These are phyloP conservation scores for Channa striata DNA, from an alignment of 2,797 vertebrate genomes.

Conservation along the genomic window DNA sequence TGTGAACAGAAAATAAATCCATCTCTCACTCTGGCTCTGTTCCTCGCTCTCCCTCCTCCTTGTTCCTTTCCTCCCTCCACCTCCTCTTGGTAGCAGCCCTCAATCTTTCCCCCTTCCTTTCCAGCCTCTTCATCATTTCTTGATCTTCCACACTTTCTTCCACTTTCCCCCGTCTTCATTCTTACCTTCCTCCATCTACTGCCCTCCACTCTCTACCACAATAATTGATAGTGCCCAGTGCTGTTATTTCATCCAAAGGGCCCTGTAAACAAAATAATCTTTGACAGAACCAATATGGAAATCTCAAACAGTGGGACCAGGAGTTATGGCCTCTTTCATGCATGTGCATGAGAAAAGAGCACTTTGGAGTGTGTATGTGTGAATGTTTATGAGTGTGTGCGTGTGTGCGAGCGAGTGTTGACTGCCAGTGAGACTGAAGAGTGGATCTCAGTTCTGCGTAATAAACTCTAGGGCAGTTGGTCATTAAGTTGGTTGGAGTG, in stretches of 20 bases:
- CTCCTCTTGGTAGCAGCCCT: conserved; percentile 5
- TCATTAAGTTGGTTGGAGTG: conserved; percentile 72
- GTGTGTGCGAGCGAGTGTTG: conserved; percentile 16
- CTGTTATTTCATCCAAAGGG: conserved; percentile 84
- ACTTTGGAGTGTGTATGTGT: conserved; percentile 10
- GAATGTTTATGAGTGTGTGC: background rate
- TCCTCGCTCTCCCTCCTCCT: conserved; percentile 2
- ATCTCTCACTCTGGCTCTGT: conserved; percentile 26
- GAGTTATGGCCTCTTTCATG: conserved; percentile 73
- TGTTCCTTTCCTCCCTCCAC: conserved; percentile 1
- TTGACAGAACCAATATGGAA: conserved; percentile 86
- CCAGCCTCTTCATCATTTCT: conserved; percentile 16
- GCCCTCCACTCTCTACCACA: conserved; percentile 25
- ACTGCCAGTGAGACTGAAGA: conserved; percentile 47
- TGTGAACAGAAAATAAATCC: conserved; percentile 39
- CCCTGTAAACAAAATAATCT: conserved; percentile 84
- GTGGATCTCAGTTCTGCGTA: conserved; percentile 73
- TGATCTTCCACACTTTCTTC: conserved; percentile 22
- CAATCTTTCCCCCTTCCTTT: conserved; percentile 3
- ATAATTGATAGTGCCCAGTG: conserved; percentile 76
- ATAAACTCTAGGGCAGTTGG: conserved; percentile 79
- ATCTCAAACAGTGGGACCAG: conserved; percentile 65
- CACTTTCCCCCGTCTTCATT: conserved; percentile 6
- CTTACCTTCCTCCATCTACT: conserved; percentile 12
- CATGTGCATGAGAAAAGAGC: conserved; percentile 4